Evolutionary conservation across 2,888 invertebrate genomes (phyloP), one percentile per base, ranked within the genome.

Genomic region (Mesorhabditis spiculigera): DNA sequence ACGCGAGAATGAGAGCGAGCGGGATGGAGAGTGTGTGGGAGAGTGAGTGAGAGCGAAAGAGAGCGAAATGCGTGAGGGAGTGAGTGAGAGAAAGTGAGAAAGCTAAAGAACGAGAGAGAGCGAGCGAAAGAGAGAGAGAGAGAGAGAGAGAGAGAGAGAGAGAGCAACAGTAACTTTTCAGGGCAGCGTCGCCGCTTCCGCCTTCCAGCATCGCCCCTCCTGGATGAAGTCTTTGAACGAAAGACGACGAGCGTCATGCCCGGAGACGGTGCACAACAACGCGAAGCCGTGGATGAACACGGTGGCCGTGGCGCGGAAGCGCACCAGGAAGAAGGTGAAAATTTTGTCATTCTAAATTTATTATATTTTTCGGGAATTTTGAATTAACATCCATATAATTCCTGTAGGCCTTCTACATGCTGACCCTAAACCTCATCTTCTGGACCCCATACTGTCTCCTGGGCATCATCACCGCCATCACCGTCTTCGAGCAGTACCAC

Each of bases 391-490:
- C n/a, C 3, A 13, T n/a, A n/a, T 13, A 43, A 65, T n/a, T 2
- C 43, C 8, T 41, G 4, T 66, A 78, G 79, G 79, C 77, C 0
- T 77, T 77, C 68, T 71, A 72, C 44, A 79, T 79, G 79, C 65
- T 79, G 5, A 75, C 78, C 3, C 69, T 76, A n/a, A 79, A 79
- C 44, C 68, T 79, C 41, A 66, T 79, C 43, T 72, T 79, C 70
- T 79, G 79, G 79, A 73, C 73, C 10, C 79, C 79, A 42, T 79
- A 79, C 69, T 75, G 73, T 63, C 68, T 76, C 6, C 71, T 77
- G 5, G 79, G 75, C 5, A 75, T 79, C 45, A 69, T 72, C 10
- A 75, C 75, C 5, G 72, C 76, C 4, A 69, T 78, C 42, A 71
- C 71, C 63, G 68, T 72, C 50, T 70, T 71, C 66, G 68, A 70